Evolutionary conservation across 1,140 invertebrate species (phyloP), one percentile per base, ranked within the genome.

Genomic region (Euwallacea fornicatus): DNA sequence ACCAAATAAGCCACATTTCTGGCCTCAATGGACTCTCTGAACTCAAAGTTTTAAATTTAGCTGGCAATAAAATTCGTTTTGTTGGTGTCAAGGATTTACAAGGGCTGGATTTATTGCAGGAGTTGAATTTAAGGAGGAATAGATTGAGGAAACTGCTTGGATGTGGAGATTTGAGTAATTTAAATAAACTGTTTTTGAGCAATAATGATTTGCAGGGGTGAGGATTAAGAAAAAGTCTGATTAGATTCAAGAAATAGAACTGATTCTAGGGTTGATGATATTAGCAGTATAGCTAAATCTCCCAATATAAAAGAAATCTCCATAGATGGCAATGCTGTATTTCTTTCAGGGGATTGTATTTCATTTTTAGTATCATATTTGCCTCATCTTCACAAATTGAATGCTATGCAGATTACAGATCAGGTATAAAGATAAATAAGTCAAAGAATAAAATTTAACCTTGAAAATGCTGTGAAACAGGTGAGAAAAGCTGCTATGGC

Each of bases 31-130:
- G 83, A 72, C 82, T 90, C 47, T 73, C 77, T 4, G 89, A 93
- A 73, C 82, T 97, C 3, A 93, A 96, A 83, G 93, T 96, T 0
- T 83, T 97, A 7, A 97, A 97, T 84, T 85, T 97, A 73, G 94
- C 94, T 46, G 94, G 94, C 0, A 97, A 97, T 82, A 89, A 92
- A 78, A 90, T 97, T 55, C 86, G 89, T 74, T 85, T 84, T 69
- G 88, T 96, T 59, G 88, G 89, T 8, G 83, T 82, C 71, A 88
- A 84, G 79, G 93, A 92, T 78, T 87, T 96, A 44, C 85, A 89
- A 73, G 93, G 94, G 0, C 81, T 96, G 42, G 79, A 84, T 41
- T 89, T 90, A 6, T 78, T 97, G 9, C 88, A 90, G 72, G 95
- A 97, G 78, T 82, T 97, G 7, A 97, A 97, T 84, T 83, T 97